These are phyloP conservation scores for Lepidonotus clava DNA, from an alignment of 2,888 invertebrate species.

Conservation along the genomic window DNA sequence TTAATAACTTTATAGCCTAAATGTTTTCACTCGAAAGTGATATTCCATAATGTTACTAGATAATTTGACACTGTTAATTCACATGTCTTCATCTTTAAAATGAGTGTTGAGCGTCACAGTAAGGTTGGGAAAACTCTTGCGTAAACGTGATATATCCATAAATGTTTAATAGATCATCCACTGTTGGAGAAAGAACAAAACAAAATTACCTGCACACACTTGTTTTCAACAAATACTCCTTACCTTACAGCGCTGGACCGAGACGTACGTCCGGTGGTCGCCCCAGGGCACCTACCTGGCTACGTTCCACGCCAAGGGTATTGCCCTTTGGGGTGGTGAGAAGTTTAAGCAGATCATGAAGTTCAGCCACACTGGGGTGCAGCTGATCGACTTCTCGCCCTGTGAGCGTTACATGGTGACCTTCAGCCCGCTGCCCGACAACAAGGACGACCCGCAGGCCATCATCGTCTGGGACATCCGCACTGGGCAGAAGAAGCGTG, in stretches of 20 bases:
- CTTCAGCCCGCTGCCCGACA: slow-evolving; percentile 89
- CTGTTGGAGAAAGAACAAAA: too few species aligned
- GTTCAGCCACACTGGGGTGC: slow-evolving; percentile 92
- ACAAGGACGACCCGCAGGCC: slow-evolving; percentile 87
- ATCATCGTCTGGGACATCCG: slow-evolving; percentile 97
- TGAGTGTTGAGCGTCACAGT: too few species aligned
- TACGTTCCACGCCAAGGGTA: slow-evolving; percentile 97
- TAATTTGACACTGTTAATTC: too few species aligned
- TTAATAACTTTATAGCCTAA: too few species aligned
- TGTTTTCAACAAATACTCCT: neutral
- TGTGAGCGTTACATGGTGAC: slow-evolving; percentile 97
- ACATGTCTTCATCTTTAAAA: too few species aligned
- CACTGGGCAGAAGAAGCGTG: slow-evolving; percentile 95
- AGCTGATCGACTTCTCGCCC: slow-evolving; percentile 98
- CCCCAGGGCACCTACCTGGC: slow-evolving; percentile 97
- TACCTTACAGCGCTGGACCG: slow-evolving; percentile 91
- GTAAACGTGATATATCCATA: too few species aligned
- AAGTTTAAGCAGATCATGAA: slow-evolving; percentile 94
- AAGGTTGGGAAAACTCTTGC: too few species aligned
- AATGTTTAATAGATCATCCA: too few species aligned
- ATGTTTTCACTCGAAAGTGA: too few species aligned
- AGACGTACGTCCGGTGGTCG: slow-evolving; percentile 98
- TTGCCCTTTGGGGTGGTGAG: slow-evolving; percentile 98
- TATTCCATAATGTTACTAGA: too few species aligned
- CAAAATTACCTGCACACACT: too few species aligned